Base-by-base conservation (phyloP, 2,797 vertebrate genomes). In the Threskiornis aethiopicus region DNA sequence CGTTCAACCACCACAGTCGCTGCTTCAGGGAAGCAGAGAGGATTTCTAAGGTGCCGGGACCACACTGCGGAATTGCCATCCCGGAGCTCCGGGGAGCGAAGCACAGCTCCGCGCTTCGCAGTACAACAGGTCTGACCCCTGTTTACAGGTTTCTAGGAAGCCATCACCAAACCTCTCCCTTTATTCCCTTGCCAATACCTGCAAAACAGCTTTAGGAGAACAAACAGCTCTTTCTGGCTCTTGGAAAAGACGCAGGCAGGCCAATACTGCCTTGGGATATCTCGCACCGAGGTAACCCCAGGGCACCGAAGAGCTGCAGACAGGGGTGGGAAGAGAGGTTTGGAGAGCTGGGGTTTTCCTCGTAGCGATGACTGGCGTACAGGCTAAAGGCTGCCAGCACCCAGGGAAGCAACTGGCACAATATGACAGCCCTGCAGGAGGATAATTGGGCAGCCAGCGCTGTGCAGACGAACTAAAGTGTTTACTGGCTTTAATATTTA, bases 401-500 rank as follows among this genome's bases (percentile, higher is more conserved):
- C 72, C 79, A 41, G 78, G 77, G 89, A 97, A 84, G 77, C 76
- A 41, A 94, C 88, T 67, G 86, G 94, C 69, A 86, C 62, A 58
- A 95, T 19, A 33, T 12, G 81, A 96, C 91, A 84, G 72, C 90
- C 71, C 90, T 91, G 90, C 79, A 85, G 94, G 93, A 96, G 65
- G 82, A 76, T 94, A 96, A 97, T 86, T 84, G 96, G 96, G 97
- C 90, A 95, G 96, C 83, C 89, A 93, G 94, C 6, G 41, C 54
- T 47, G 83, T 22, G 59, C 94, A 95, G 93, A 84, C 35, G 26
- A 98, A 84, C 93, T 69, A 21, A 97, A 96, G 86, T 96, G 96
- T 98, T 98, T 97, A 96, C 95, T 54, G 78, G 87, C 76, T 97
- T 98, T 97, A 98, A 97, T 98, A 97, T 98, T 97, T 98, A 97